A percentile compares a stretch with the other conserved stretches of the same genome.
Evolutionary conservation across 2,888 invertebrate species (phyloP).

Genomic region (Halocaridina rubra): DNA sequence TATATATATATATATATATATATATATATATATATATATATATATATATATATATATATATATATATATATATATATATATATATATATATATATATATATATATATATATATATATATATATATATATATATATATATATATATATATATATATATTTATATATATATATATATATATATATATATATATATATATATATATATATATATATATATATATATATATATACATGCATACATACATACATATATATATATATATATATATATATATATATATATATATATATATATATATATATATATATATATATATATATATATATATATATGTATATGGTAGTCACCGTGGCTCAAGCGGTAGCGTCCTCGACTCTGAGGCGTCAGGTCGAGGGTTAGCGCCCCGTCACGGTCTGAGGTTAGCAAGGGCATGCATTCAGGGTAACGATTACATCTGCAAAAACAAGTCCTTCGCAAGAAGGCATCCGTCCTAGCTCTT

Average conservation of each 20-base stretch:
- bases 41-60: background rate
- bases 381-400: no score
- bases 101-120: slow-evolving; percentile 17
- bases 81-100: slow-evolving; percentile 27
- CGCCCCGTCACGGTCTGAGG: no score
- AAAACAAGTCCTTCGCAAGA: no score
- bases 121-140: slow-evolving; percentile 5
- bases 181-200: background rate
- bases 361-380: no score
- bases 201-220: background rate
- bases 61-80: slow-evolving; percentile 15
- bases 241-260: slow-evolving; percentile 5
- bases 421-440: no score
- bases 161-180: background rate
- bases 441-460: no score
- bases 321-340: no score
- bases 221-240: no score
- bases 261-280: background rate
- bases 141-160: slow-evolving; percentile 23
- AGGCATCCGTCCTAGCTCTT: no score
- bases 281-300: slow-evolving; percentile 12
- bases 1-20: slow-evolving; percentile 26
- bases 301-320: slow-evolving; percentile 10
- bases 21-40: background rate
- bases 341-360: no score